phyloP scores from a whole-genome alignment of 2,888 invertebrate species.

The Criorhina ranunculi region DNA sequence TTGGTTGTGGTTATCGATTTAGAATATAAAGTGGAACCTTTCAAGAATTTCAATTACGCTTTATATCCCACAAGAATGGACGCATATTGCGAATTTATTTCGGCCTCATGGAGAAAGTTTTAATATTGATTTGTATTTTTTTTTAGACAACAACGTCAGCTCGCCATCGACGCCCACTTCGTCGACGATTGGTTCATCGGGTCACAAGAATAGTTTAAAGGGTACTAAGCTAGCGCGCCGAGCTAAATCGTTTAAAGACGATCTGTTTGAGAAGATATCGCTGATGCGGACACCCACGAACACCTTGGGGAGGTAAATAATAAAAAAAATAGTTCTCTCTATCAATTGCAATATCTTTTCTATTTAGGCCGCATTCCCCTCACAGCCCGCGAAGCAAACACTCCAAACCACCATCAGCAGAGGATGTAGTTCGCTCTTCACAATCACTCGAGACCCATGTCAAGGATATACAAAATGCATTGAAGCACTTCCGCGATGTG shows the following conservation, averaged over 20 bases:
- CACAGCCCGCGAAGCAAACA: slow-evolving; percentile 87
- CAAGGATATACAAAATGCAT: slow-evolving; percentile 90
- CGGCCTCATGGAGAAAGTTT: slow-evolving; percentile 54
- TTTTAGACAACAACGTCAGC: slow-evolving; percentile 82
- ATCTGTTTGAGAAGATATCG: slow-evolving; percentile 94
- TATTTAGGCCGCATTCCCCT: slow-evolving; percentile 87
- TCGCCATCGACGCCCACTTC: slow-evolving; percentile 83
- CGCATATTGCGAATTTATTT: slow-evolving; percentile 35
- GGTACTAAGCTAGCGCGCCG: slow-evolving; percentile 94
- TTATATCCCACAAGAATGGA: neutral
- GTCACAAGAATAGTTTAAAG: slow-evolving; percentile 91
- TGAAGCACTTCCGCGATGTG: slow-evolving; percentile 96
- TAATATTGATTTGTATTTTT: slow-evolving; percentile 29
- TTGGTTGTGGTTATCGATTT: slow-evolving; percentile 53
- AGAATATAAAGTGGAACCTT: slow-evolving; percentile 37
- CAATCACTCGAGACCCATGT: slow-evolving; percentile 91
- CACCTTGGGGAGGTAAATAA: slow-evolving; percentile 83
- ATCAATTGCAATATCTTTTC: slow-evolving; percentile 5
- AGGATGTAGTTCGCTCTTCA: slow-evolving; percentile 87
- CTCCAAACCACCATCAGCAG: slow-evolving; percentile 84
- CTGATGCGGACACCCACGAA: slow-evolving; percentile 93
- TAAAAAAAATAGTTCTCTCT: slow-evolving; percentile 3
- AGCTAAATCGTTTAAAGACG: slow-evolving; percentile 96
- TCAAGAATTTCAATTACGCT: slow-evolving; percentile 53
- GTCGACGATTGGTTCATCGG: slow-evolving; percentile 82